Conservation (phyloP, 2,888 invertebrate genomes). For the Morpho deidamia region DNA sequence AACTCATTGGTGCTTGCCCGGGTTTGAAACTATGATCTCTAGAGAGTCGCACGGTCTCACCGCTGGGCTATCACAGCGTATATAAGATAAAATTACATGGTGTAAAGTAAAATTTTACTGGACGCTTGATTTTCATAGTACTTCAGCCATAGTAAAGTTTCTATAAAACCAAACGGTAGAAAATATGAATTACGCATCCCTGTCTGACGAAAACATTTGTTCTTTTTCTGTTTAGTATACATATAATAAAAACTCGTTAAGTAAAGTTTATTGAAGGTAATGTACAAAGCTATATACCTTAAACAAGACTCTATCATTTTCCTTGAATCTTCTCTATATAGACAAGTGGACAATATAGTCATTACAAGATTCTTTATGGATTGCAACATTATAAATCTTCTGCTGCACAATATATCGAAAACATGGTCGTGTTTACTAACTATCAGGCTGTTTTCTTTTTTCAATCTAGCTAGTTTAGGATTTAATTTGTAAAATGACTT, state of each 20-base stretch:
- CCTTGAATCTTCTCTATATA: slow-evolving; percentile 78
- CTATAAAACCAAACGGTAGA: no score
- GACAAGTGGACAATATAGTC: slow-evolving; percentile 69
- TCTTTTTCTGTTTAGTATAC: no score
- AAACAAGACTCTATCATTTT: slow-evolving; percentile 76
- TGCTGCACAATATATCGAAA: slow-evolving; percentile 72
- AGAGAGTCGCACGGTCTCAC: no score
- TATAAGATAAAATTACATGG: no score
- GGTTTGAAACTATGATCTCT: no score
- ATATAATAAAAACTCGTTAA: background rate
- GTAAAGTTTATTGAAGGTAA: background rate
- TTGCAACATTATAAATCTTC: slow-evolving; percentile 76
- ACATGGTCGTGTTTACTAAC: slow-evolving; percentile 71
- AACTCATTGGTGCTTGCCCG: no score
- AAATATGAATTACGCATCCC: no score
- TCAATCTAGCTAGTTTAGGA: slow-evolving; percentile 65
- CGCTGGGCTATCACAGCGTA: no score
- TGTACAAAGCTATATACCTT: slow-evolving; percentile 50
- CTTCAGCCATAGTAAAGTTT: no score
- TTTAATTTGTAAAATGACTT: slow-evolving; percentile 74
- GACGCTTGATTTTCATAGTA: no score
- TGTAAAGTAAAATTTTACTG: no score
- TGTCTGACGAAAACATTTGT: no score
- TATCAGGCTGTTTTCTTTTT: slow-evolving; percentile 57
- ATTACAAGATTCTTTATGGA: slow-evolving; percentile 72